Base-by-base conservation (phyloP, 2,113 vertebrate genomes). In the Xenopus borealis region DNA sequence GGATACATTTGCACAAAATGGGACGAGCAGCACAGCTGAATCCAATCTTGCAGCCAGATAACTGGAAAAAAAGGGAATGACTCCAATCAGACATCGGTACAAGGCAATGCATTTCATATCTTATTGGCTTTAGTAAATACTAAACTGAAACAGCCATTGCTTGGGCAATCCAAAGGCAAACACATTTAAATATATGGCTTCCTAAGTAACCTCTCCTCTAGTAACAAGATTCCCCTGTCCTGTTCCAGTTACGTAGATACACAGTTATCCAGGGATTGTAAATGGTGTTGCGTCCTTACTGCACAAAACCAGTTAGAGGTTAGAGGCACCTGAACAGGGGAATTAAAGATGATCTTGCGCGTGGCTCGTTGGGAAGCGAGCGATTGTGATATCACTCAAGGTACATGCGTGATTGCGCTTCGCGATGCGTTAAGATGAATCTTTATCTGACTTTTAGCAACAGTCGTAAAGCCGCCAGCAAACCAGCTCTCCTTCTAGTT, bases 181-280 rank as follows among this genome's bases (percentile, higher is more conserved):
- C 58, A 61, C 58, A 61, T 61, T 61, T 61, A 20, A 20, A 55
- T n/a, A 7, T 16, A 55, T 2, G 17, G 20, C 10, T 61, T 23
- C 58, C 20, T 20, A 61, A 61, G 18, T 27, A 61, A 61, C 58
- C 11, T 23, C 9, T 61, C 20, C 20, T 10, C 58, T 61, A 23
- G 7, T 18, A 61, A 20, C 58, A 61, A 61, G 10, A 61, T 14
- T 23, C 12, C 58, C 18, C 20, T 23, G 18, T 12, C 16, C 58
- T 23, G 10, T 61, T 23, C 2, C 10, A 23, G 58, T 61, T 61
- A 61, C 20, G 17, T 58, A 58, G 18, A 16, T 58, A 19, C 55
- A 61, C 10, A 55, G 53, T 70, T 63, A 64, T 47, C 70, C 19
- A 12, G 27, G 58, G 58, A 11, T 70, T 30, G 50, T 59, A 63